A percentile compares a stretch with the other conserved stretches of the same genome.
Conservation (phyloP, 2,888 invertebrate species). For the Octonoba sinensis region DNA sequence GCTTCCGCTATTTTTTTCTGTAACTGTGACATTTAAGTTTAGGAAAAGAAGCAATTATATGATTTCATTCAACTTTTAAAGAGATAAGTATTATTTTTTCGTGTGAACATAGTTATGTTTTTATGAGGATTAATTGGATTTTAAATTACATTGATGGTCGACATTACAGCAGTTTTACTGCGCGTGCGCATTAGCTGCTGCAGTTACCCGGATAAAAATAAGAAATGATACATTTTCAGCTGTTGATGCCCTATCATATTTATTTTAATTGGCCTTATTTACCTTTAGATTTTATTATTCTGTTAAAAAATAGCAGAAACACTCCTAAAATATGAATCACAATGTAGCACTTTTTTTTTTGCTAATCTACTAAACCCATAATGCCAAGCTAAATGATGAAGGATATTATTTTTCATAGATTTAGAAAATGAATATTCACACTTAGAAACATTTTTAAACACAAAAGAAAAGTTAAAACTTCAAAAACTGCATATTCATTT, state of each 20-base stretch:
- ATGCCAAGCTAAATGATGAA: too few relatives aligned
- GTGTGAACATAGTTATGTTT: slow-evolving; percentile 13
- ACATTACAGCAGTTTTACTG: slow-evolving; percentile 54
- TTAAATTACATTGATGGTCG: slow-evolving; percentile 28
- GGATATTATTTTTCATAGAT: too few relatives aligned
- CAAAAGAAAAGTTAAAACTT: too few relatives aligned
- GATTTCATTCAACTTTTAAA: slow-evolving; percentile 16
- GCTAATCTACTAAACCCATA: too few relatives aligned
- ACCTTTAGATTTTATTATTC: background rate
- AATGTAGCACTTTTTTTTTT: too few relatives aligned
- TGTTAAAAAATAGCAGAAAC: background rate
- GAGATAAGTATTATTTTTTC: background rate
- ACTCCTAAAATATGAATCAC: too few relatives aligned
- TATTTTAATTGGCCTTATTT: slow-evolving; percentile 37
- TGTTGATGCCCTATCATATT: slow-evolving; percentile 58
- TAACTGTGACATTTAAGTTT: slow-evolving; percentile 23
- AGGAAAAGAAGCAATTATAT: slow-evolving; percentile 41
- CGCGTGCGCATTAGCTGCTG: slow-evolving; percentile 55
- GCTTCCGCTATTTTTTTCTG: slow-evolving; percentile 55
- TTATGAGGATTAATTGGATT: slow-evolving; percentile 56
- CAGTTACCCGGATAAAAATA: slow-evolving; percentile 55
- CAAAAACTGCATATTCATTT: too few relatives aligned
- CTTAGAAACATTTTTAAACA: too few relatives aligned
- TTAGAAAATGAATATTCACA: too few relatives aligned
- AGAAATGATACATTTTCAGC: slow-evolving; percentile 52